These are phyloP conservation scores for Strigamia crassipes DNA, from an alignment of 2,888 invertebrate species.

Conservation along the genomic window DNA sequence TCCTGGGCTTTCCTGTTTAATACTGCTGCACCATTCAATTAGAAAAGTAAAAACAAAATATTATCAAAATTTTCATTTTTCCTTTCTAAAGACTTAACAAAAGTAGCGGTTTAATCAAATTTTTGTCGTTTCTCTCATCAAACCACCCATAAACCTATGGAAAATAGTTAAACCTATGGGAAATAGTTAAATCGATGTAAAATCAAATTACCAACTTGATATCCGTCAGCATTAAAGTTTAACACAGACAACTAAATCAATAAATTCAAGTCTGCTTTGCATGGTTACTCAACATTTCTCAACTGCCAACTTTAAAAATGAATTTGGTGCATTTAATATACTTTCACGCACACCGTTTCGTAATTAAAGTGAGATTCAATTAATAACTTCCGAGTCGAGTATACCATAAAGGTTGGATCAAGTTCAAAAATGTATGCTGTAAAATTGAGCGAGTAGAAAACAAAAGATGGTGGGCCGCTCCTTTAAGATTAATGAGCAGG, in stretches of 20 bases:
- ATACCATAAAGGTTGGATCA: neutral
- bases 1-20: neutral
- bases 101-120: too few relatives aligned
- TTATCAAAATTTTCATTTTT: too few relatives aligned
- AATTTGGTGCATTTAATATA: neutral
- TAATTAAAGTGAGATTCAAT: conserved; percentile 10
- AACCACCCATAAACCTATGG: too few relatives aligned
- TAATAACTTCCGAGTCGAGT: neutral
- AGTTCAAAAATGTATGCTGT: neutral
- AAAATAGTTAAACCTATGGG: too few relatives aligned
- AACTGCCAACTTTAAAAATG: neutral
- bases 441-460: neutral
- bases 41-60: neutral
- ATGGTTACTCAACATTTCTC: neutral
- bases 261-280: neutral
- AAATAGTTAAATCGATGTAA: too few relatives aligned
- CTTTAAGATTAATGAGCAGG: conserved; percentile 34
- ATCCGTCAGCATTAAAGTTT: too few relatives aligned
- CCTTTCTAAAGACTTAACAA: too few relatives aligned
- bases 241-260: neutral
- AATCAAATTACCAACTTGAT: neutral
- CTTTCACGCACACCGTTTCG: neutral
- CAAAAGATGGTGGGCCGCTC: conserved; percentile 30
- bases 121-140: too few relatives aligned
- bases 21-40: neutral